Base-by-base conservation (phyloP, 2,888 invertebrate species). In the Desoria tigrina region DNA sequence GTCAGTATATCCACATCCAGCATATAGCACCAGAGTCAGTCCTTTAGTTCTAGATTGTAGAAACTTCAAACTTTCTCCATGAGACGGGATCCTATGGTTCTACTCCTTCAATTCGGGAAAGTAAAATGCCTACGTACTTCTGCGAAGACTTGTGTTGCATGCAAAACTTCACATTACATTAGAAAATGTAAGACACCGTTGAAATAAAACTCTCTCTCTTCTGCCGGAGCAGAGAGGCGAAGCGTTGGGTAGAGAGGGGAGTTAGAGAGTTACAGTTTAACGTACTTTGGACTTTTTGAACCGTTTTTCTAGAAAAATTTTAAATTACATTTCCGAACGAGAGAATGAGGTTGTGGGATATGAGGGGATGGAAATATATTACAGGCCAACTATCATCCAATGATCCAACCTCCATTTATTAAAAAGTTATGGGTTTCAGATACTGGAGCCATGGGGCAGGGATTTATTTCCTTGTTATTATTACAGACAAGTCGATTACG, bases 71-170 rank as follows among this genome's bases (percentile, higher is more conserved):
- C 32, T 32, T 32, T 32, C 32, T 32, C 32, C 32, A 4, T 32
- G 6, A 32, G 6, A 32, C 32, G 4, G 32, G 32, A 32, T 32
- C 11, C 32, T 11, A 11, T 32, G 32, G 32, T 11, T 32, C 32
- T 32, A 11, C 4, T 11, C 4, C 11, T 32, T 32, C 6, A 7
- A 32, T 7, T 4, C 32, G 11, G 11, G 32, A 4, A 32, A 32
- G 32, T 32, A 32, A 32, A 32, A 32, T 7, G 32, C 32, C 32
- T 32, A 32, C 11, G 32, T 32, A 45, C 21, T 18, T 18, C 9
- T 16, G n/a, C 4, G 21, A 51, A 51, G 21, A 51, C 51, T 51
- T 51, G 51, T 24, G 14, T 51, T 51, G 51, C 51, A 51, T 51
- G 51, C 51, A 26, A 51, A 51, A 21, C 23, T 21, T 26, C 51